Base-by-base conservation (phyloP, 2,888 invertebrate species). In the Coelogynopora nodosa region DNA sequence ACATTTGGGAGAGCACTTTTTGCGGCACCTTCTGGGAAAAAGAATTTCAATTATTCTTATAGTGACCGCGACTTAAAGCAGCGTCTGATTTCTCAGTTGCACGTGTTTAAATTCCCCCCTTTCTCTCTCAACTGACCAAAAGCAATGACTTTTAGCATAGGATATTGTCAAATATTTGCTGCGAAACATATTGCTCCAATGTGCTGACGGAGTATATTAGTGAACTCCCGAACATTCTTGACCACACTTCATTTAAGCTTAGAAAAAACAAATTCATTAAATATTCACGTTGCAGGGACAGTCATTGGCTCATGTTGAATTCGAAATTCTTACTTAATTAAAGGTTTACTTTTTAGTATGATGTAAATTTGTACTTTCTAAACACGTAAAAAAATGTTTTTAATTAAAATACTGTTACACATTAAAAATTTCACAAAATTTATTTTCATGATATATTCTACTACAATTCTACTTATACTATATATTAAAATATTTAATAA, bases 121-220 rank as follows among this genome's bases (percentile, higher is more conserved):
- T 10, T 10, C 49, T 10, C 49, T 49, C 18, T 5, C 49, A 2
- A 74, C 74, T 5, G 5, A 74, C 74, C 74, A 74, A 74, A 74
- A 74, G 23, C 27, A 74, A 13, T 74, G 74, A 74, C 74, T 74
- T 74, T 74, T 74, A 74, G 74, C n/a, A n/a, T 74, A 2, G 10
- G 74, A 74, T 13, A 74, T 74, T 74, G 74, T 74, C 74, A 74
- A 74, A 74, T 74, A 74, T 74, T 74, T 74, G 74, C 74, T 18
- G 49, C 18, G 49, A 49, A 49, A 49, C 49, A 74, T 2, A 74
- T 74, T 74, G 74, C 23, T 2, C 74, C 74, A 74, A 74, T 49
- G 27, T 74, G 74, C 18, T 74, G 27, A 23, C 2, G 74, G 27
- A 23, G 18, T n/a, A 74, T 49, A 49, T 49, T 10, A 18, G 49